Percentiles rank a stretch among this genome's conserved stretches.
phyloP scores from a whole-genome alignment of 37 sponge, comb jelly and placozoan species.

The Aplysina aerophoba region DNA sequence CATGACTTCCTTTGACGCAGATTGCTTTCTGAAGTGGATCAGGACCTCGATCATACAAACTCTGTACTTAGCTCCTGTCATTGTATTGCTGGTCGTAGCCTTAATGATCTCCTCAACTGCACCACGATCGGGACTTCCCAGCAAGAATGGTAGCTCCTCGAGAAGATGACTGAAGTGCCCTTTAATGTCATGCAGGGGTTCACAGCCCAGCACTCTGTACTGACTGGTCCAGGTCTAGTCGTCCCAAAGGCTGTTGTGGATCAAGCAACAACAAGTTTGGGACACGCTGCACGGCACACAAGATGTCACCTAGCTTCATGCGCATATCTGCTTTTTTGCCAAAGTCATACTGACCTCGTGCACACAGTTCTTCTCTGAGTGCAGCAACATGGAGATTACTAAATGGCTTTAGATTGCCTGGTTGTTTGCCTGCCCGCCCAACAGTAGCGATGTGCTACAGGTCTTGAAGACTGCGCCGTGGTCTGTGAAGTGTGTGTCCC shows the following conservation, averaged over 20 bases:
- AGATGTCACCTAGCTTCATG: neutral
- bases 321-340: neutral
- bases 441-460: conserved; percentile 18
- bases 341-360: neutral
- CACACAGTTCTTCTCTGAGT: conserved; percentile 9
- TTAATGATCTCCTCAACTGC: conserved; percentile 6
- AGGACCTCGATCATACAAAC: conserved; percentile 19
- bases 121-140: neutral
- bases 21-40: neutral
- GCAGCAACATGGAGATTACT: conserved; percentile 6
- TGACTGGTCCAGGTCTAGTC: conserved; percentile 2
- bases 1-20: neutral
- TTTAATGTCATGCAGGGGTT: conserved; percentile 38
- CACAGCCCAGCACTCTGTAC: conserved; percentile 18
- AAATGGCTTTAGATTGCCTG: conserved; percentile 36
- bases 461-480: conserved; percentile 10
- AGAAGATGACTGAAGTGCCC: conserved; percentile 27
- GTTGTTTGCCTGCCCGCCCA: conserved; percentile 25
- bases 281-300: conserved; percentile 31
- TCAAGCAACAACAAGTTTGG: neutral
- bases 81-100: conserved; percentile 1
- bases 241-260: neutral
- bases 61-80: conserved; percentile 6
- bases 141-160: conserved; percentile 3
- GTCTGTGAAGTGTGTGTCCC: conserved; percentile 22